A percentile compares a stretch with the other conserved stretches of the same genome.
These are phyloP conservation scores for Sporophila hypoxantha DNA, from an alignment of 2,113 vertebrate genomes.

Conservation along the genomic window DNA sequence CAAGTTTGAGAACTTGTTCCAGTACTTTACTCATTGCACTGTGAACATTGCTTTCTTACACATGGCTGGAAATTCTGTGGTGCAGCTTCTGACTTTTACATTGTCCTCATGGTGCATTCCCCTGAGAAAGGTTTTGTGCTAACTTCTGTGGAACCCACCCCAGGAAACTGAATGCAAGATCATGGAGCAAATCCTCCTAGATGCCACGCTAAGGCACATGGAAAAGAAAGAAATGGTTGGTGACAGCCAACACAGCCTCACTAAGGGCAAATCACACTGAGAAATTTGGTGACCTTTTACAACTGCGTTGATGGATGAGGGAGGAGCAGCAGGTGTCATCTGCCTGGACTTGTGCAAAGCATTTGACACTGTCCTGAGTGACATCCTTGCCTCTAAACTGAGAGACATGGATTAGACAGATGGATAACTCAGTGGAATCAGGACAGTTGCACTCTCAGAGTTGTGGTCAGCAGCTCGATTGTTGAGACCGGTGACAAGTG, in stretches of 20 bases:
- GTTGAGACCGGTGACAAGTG: neutral
- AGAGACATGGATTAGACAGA: neutral
- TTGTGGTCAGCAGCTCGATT: neutral
- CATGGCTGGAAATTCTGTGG: too few relatives aligned
- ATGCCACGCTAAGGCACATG: neutral
- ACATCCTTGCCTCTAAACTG: neutral
- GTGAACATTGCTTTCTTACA: too few relatives aligned
- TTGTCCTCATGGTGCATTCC: neutral
- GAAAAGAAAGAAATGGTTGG: neutral
- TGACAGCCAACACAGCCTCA: neutral
- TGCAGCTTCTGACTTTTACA: neutral
- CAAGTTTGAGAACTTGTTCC: too few relatives aligned
- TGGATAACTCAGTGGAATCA: neutral
- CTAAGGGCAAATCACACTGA: neutral
- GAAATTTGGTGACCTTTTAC: neutral
- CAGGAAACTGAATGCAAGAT: neutral
- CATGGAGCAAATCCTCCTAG: neutral
- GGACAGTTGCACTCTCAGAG: neutral
- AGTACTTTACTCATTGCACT: too few relatives aligned
- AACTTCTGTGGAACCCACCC: neutral
- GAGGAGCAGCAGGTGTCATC: neutral
- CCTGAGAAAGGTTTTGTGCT: neutral
- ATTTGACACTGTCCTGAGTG: neutral
- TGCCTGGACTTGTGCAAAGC: neutral
- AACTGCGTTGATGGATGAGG: neutral